phyloP scores from a whole-genome alignment of 2,113 vertebrate genomes.

The Cepphus grylle region DNA sequence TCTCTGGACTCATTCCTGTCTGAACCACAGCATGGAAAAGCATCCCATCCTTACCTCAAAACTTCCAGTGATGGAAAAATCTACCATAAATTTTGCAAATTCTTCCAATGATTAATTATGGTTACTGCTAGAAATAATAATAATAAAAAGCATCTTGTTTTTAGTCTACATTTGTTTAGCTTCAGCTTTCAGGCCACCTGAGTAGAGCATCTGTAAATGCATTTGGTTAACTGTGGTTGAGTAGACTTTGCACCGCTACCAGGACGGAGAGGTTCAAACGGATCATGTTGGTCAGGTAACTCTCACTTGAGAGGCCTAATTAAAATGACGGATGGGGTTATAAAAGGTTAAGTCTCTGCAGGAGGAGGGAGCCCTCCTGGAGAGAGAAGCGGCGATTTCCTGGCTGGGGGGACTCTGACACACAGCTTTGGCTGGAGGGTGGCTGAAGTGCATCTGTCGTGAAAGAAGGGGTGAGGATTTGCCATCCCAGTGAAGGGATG shows the following conservation, averaged over 20 bases:
- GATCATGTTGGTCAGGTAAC: neutral
- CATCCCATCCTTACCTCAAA: neutral
- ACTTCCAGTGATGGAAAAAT: neutral
- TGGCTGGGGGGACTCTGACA: neutral
- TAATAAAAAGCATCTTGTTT: neutral
- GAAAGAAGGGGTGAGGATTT: neutral
- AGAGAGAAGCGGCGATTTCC: neutral
- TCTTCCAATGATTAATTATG: neutral
- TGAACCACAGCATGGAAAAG: neutral
- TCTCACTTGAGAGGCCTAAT: neutral
- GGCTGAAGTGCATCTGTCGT: neutral
- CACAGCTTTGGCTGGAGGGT: neutral
- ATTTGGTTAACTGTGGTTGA: neutral
- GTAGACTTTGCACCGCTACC: neutral
- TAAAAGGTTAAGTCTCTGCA: neutral
- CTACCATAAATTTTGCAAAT: neutral
- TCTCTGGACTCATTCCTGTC: neutral
- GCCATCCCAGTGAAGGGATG: rapidly evolving
- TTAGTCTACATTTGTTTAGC: neutral
- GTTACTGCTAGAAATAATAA: neutral
- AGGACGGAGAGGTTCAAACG: neutral
- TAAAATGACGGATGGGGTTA: neutral
- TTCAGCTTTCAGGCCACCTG: neutral
- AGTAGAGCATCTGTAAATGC: neutral
- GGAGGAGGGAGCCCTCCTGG: neutral